These are phyloP conservation scores for Lysiphlebus fabarum DNA, from an alignment of 1,140 invertebrate genomes.

Conservation along the genomic window DNA sequence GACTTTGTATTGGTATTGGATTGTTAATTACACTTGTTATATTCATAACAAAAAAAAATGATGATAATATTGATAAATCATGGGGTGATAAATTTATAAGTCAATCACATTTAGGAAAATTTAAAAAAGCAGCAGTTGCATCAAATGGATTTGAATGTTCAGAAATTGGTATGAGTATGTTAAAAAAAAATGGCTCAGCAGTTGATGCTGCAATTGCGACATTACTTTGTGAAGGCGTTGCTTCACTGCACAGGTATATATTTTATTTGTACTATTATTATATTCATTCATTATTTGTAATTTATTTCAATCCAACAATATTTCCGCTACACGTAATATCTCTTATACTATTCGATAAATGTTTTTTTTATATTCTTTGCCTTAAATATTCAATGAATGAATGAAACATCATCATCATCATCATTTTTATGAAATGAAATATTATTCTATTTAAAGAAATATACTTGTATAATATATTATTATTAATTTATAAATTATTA, in stretches of 20 bases:
- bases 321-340: constrained; percentile 5
- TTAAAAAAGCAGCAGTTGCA: constrained; percentile 39
- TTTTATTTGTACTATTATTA: too few relatives aligned
- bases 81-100: constrained; percentile 20
- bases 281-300: constrained; percentile 4
- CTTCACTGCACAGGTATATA: constrained; percentile 66
- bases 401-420: too few relatives aligned
- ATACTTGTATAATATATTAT: too few relatives aligned
- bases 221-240: constrained; percentile 78
- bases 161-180: constrained; percentile 52
- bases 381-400: too few relatives aligned
- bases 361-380: too few relatives aligned
- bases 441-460: too few relatives aligned
- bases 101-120: constrained; percentile 26
- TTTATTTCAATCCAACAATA: constrained; percentile 13
- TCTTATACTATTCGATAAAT: not conserved
- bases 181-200: constrained; percentile 69
- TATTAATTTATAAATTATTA: not conserved
- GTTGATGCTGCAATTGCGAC: constrained; percentile 80
- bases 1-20: not conserved
- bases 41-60: not conserved
- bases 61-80: not conserved
- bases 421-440: too few relatives aligned
- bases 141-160: constrained; percentile 48
- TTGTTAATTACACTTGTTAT: not conserved